Evolutionary conservation across 2,888 invertebrate species (phyloP).

Genomic region (Euplexia lucipara): DNA sequence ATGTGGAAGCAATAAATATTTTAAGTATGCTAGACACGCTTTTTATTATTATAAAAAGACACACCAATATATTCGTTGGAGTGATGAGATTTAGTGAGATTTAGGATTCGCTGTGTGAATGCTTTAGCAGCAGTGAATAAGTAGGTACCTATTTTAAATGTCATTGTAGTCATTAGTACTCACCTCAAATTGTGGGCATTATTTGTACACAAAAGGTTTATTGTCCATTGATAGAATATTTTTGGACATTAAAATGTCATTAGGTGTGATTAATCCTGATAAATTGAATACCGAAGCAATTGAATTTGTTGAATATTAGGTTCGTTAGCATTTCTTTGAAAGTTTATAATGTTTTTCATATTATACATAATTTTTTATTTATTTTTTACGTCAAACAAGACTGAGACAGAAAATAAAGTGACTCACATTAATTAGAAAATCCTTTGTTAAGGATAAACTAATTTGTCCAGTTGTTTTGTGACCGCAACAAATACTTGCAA

Average conservation of each 20-base stretch:
- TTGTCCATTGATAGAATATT: constrained; percentile 2
- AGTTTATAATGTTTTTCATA: too few species aligned
- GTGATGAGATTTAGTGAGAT: too few species aligned
- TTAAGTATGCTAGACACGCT: too few species aligned
- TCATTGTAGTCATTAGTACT: constrained; percentile 14
- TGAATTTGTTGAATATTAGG: neutral
- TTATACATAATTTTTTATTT: too few species aligned
- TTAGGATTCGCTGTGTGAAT: too few species aligned
- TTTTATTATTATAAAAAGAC: too few species aligned
- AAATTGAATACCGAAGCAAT: constrained; percentile 5
- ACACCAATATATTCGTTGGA: too few species aligned
- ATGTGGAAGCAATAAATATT: too few species aligned
- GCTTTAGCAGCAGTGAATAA: too few species aligned
- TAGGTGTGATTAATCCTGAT: constrained; percentile 17
- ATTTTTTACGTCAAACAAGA: neutral
- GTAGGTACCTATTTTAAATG: constrained; percentile 22
- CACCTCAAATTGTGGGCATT: neutral
- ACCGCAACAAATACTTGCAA: constrained; percentile 31
- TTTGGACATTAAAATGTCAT: constrained; percentile 39
- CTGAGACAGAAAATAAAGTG: constrained; percentile 4
- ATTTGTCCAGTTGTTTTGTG: constrained; percentile 18
- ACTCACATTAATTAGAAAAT: constrained; percentile 14
- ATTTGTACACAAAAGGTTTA: neutral
- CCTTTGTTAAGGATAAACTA: constrained; percentile 14
- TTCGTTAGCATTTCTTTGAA: too few species aligned